Percentiles rank a stretch among this genome's conserved stretches.
These are phyloP conservation scores for Phylloscopus trochilus DNA, from an alignment of 2,113 vertebrate species.

Conservation along the genomic window DNA sequence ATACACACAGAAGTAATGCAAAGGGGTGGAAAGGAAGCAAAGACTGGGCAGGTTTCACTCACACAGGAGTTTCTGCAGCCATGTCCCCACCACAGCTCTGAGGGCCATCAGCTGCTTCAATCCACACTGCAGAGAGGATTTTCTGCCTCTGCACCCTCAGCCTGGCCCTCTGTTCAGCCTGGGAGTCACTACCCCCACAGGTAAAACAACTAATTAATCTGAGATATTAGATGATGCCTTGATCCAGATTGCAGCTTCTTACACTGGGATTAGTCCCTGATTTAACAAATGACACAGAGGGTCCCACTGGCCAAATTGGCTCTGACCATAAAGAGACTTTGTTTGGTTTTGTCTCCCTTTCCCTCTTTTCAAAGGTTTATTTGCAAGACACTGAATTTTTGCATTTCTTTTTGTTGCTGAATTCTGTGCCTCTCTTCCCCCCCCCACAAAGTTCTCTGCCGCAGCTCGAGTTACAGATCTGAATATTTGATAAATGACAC, in stretches of 20 bases:
- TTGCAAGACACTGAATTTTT: background rate
- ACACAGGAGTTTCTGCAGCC: background rate
- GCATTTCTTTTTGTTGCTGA: background rate
- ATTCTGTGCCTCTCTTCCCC: background rate
- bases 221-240: background rate
- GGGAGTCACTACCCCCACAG: background rate
- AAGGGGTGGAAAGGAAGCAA: background rate
- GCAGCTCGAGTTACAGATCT: background rate
- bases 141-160: background rate
- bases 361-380: background rate
- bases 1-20: accelerated
- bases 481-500: background rate
- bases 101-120: background rate
- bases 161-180: background rate
- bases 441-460: background rate
- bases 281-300: background rate
- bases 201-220: background rate
- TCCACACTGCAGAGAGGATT: background rate
- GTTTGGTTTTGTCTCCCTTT: background rate
- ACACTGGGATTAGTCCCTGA: background rate
- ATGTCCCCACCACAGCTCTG: accelerated
- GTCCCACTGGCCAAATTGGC: background rate
- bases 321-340: background rate
- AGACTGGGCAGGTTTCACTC: background rate
- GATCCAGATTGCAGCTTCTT: background rate